Percentiles rank a stretch among this genome's conserved stretches.
These are phyloP conservation scores for Andrena praecox DNA, from an alignment of 2,888 invertebrate species.

Conservation along the genomic window DNA sequence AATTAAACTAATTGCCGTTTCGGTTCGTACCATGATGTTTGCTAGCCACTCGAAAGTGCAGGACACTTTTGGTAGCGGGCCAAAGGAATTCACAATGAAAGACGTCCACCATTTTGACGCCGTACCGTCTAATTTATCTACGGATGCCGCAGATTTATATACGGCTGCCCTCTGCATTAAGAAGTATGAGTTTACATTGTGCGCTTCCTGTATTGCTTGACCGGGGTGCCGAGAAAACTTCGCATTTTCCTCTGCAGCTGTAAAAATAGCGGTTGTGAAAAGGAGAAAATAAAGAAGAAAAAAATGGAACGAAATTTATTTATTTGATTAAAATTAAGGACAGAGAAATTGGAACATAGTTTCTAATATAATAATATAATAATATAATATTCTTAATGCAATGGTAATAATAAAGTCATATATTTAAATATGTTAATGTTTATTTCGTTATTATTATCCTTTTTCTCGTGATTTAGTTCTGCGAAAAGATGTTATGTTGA, in stretches of 20 bases:
- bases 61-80: slow-evolving; percentile 45
- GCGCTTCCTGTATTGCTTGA: slow-evolving; percentile 3
- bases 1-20: slow-evolving; percentile 28
- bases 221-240: slow-evolving; percentile 18
- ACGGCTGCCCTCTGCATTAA: slow-evolving; percentile 1
- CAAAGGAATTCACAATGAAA: slow-evolving; percentile 42
- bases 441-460: no score
- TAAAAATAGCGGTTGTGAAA: background rate
- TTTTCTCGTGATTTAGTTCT: no score
- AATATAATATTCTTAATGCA: no score
- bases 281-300: no score
- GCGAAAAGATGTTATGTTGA: no score
- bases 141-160: slow-evolving; percentile 41
- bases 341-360: no score
- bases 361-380: no score
- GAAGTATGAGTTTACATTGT: slow-evolving; percentile 45
- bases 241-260: background rate
- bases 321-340: no score
- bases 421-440: no score
- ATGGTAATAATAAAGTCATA: no score
- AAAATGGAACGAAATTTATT: no score
- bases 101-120: slow-evolving; percentile 39
- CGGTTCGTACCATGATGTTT: slow-evolving; percentile 35
- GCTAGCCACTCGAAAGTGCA: slow-evolving; percentile 48
- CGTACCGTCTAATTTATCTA: slow-evolving; percentile 46